phyloP scores from a whole-genome alignment of 2,888 invertebrate species.

The Lepetodrilus schrolli region DNA sequence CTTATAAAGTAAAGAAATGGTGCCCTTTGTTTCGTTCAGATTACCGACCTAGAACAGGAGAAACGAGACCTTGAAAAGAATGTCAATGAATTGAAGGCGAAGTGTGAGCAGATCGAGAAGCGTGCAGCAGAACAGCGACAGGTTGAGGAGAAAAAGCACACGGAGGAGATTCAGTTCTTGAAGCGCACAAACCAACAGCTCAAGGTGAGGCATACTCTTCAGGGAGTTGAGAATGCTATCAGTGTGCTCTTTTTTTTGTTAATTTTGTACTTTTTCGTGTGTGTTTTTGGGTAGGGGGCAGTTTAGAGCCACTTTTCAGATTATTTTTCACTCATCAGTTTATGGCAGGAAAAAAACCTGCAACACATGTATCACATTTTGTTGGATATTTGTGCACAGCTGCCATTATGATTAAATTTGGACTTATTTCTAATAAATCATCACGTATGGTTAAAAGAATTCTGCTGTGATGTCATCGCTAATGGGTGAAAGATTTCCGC shows the following conservation, averaged over 20 bases:
- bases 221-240: neutral
- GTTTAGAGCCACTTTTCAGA: too few species aligned
- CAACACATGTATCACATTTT: too few species aligned
- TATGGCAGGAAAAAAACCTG: too few species aligned
- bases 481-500: too few species aligned
- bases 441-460: too few species aligned
- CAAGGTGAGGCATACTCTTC: conserved; percentile 80
- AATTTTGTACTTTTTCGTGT: too few species aligned
- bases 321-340: too few species aligned
- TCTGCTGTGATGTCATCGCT: too few species aligned
- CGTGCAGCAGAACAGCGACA: conserved; percentile 83
- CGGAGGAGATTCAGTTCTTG: conserved; percentile 91
- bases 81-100: conserved; percentile 75
- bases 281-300: too few species aligned
- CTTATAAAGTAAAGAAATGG: too few species aligned
- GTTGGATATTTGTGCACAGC: neutral
- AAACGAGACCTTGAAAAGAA: conserved; percentile 89
- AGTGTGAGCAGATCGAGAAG: conserved; percentile 76
- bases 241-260: too few species aligned
- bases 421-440: neutral
- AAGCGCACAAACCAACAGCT: conserved; percentile 95
- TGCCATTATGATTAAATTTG: neutral
- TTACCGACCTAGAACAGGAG: conserved; percentile 80
- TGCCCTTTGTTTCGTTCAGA: too few species aligned
- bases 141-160: conserved; percentile 93